Evolutionary conservation across 2,797 vertebrate genomes (phyloP).

Genomic region (Cottoperca gobio): DNA sequence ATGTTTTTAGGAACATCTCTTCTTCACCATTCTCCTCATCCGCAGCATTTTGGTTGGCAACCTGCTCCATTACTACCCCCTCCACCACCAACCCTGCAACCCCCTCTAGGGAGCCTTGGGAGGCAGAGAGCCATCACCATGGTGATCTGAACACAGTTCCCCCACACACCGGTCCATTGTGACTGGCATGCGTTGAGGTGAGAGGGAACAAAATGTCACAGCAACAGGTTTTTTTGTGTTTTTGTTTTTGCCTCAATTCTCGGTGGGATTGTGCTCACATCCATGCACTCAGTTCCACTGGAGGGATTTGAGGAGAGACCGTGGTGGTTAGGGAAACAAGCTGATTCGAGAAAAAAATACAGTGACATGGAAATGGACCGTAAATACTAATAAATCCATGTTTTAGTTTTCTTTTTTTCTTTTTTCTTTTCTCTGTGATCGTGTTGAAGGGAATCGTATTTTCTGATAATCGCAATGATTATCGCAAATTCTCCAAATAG

Average conservation of each 20-base stretch:
- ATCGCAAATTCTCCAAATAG: constrained; percentile 28
- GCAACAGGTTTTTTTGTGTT: constrained; percentile 87
- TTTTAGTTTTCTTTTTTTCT: constrained; percentile 28
- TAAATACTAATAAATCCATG: constrained; percentile 32
- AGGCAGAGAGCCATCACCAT: constrained; percentile 87
- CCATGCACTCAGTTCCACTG: constrained; percentile 66
- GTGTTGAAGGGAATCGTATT: too few relatives aligned
- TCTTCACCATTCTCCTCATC: constrained; percentile 36
- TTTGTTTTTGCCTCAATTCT: constrained; percentile 83
- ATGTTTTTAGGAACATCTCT: constrained; percentile 59
- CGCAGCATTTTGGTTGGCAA: constrained; percentile 71
- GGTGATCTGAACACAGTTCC: constrained; percentile 86
- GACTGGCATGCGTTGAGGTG: constrained; percentile 84
- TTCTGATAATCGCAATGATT: too few relatives aligned
- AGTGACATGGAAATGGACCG: constrained; percentile 44
- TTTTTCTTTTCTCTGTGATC: not conserved
- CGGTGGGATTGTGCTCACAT: constrained; percentile 79
- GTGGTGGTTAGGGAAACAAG: constrained; percentile 57
- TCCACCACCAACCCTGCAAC: constrained; percentile 46
- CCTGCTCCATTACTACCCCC: constrained; percentile 57
- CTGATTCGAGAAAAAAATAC: constrained; percentile 53
- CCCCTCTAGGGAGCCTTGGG: constrained; percentile 80
- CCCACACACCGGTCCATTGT: constrained; percentile 83
- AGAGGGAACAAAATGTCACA: constrained; percentile 88
- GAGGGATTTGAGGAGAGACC: constrained; percentile 51